These are phyloP conservation scores for Ondatra zibethicus DNA, from an alignment of 2,113 vertebrate species.

Conservation along the genomic window DNA sequence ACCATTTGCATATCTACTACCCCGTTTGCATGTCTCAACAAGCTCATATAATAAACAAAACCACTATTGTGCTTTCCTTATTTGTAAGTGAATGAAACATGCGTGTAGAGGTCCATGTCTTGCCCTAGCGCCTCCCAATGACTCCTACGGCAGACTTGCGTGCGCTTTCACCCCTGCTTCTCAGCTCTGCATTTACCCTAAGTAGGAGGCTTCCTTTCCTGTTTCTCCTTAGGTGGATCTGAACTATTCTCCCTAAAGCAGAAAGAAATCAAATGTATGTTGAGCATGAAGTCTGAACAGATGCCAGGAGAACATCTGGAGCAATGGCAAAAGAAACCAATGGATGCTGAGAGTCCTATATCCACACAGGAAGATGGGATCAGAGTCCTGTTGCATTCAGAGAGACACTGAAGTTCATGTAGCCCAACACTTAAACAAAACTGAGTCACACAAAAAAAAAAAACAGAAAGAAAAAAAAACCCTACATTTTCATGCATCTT, in stretches of 20 bases:
- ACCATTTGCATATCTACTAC: not conserved
- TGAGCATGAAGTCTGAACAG: not conserved
- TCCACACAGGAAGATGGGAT: not conserved
- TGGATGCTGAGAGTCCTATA: not conserved
- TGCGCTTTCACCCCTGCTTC: not conserved
- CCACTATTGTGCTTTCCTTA: not conserved
- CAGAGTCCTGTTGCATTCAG: not conserved
- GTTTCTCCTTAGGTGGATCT: not conserved
- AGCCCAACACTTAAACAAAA: constrained; percentile 4
- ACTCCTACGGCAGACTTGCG: not conserved
- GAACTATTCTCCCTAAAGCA: not conserved
- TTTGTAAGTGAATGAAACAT: not conserved
- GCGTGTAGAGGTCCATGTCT: not conserved
- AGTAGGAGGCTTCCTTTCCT: not conserved
- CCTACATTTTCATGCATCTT: not conserved
- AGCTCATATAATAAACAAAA: not conserved
- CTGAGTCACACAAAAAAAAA: not conserved
- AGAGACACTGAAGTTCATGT: not conserved
- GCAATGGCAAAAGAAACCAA: not conserved
- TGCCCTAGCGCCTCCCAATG: not conserved
- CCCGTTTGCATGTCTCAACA: not conserved
- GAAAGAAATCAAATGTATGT: not conserved
- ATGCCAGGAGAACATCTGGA: not conserved
- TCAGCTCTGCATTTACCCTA: not conserved
- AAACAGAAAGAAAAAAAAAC: not conserved